Conservation (phyloP, 1,140 invertebrate genomes). For the Drosophila bifasciata region DNA sequence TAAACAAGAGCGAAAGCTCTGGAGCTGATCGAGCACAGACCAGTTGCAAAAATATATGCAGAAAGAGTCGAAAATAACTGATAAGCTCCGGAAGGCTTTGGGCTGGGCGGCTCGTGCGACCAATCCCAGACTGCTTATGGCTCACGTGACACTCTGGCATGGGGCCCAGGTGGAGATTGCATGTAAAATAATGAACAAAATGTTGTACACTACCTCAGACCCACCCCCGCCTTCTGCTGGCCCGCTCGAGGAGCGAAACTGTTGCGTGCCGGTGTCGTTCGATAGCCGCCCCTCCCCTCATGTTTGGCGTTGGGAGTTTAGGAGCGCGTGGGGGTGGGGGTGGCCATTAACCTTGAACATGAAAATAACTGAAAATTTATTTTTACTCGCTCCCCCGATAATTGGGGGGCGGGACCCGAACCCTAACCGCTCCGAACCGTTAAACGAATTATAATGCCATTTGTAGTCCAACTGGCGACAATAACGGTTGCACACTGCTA, state of each 20-base stretch:
- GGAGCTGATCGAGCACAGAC: constrained; percentile 1
- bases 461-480: constrained; percentile 37
- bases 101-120: constrained; percentile 5
- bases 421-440: background rate
- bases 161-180: constrained; percentile 27
- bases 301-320: background rate
- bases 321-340: background rate
- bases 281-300: constrained; percentile 4
- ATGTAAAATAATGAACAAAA: constrained; percentile 9
- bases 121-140: constrained; percentile 22
- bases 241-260: background rate
- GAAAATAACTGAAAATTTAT: constrained; percentile 37
- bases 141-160: constrained; percentile 22
- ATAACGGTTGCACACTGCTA: constrained; percentile 39
- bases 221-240: background rate
- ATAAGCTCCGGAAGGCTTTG: constrained; percentile 31
- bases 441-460: constrained; percentile 67
- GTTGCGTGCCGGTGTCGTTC: constrained; percentile 40
- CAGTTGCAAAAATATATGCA: constrained; percentile 14
- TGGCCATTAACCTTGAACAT: constrained; percentile 39
- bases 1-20: no score
- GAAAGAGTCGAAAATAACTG: constrained; percentile 14
- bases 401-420: constrained; percentile 2
- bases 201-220: constrained; percentile 11
- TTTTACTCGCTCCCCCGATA: constrained; percentile 18